Evolutionary conservation across 2,113 vertebrate species (phyloP).

Genomic region (Orthochromis malagaraziensis): DNA sequence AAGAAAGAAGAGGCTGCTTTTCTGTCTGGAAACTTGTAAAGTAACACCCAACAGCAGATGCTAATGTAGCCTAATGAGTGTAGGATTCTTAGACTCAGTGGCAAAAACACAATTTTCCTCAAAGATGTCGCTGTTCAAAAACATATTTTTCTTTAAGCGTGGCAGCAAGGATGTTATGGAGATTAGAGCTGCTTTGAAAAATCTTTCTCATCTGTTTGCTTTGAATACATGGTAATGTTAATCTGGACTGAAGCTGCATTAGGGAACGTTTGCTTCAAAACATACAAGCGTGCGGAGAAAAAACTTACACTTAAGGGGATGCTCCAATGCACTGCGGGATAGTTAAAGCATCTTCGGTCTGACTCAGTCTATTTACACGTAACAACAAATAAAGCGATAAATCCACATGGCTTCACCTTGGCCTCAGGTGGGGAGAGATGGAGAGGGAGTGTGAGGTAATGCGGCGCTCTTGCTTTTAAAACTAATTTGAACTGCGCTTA

Average conservation of each 20-base stretch:
- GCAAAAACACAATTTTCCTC: conserved; percentile 11
- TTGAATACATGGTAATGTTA: neutral
- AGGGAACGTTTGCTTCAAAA: conserved; percentile 26
- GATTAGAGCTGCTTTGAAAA: conserved; percentile 35
- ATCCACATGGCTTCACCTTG: conserved; percentile 2
- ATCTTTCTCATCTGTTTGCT: conserved; percentile 2
- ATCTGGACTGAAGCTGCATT: conserved; percentile 10
- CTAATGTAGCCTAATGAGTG: neutral
- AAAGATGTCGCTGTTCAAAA: neutral
- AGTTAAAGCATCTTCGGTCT: neutral
- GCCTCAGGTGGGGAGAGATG: neutral
- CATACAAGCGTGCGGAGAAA: neutral
- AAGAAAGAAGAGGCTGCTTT: neutral
- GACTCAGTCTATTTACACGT: neutral
- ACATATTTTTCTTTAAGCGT: neutral
- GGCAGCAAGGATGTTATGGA: neutral
- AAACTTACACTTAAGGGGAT: neutral
- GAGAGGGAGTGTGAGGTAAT: neutral
- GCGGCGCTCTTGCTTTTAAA: neutral
- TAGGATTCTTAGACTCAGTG: neutral
- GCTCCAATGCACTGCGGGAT: neutral
- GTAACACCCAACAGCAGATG: neutral
- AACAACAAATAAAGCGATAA: neutral
- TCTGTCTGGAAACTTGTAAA: neutral
- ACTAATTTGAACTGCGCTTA: neutral